Base-by-base conservation (phyloP, 2,888 invertebrate genomes). In the Orthosia gracilis region DNA sequence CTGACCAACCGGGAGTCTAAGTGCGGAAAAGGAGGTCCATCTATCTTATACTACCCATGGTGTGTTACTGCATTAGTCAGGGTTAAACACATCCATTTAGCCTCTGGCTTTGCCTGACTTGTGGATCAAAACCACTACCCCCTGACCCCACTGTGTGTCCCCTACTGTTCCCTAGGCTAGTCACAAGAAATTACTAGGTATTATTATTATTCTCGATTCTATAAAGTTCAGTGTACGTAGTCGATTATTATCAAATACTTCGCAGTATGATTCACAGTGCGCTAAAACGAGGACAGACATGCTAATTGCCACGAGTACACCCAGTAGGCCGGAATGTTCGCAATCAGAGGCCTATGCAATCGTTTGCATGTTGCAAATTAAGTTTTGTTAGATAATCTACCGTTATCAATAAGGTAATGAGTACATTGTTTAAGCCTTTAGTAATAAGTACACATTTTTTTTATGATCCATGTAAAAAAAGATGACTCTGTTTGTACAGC, bases 201-300 rank as follows among this genome's bases (percentile, higher is more conserved):
- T 40, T 40, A 40, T 1, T 40, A 9, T 40, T 40, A 40, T 40
- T 7, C 40, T 40, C 11, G 11, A 21, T 9, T 58, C 12, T 11
- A 12, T 23, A 50, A 9, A 57, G 47, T 52, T 54, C 23, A 62
- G 52, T 40, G 47, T 49, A 26, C 40, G 47, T 49, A 23, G 3
- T 47, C 4, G 45, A 50, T 61, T 18, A 52, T 61, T n/a, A 61
- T 64, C 45, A 54, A 55, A 62, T 78, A 31, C 55, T 71, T 12
- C 45, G 50, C 54, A 18, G 47, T 21, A 31, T 62, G 69, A 62
- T 57, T 69, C 59, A 73, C 58, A 15, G 2, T 17, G 17, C 12
- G n/a, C 26, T 73, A n/a, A n/a, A 77, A 78, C 45, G 67, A 47
- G 55, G 61, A 23, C 74, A 73, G 74, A 79, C 69, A n/a, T 54